A percentile compares a stretch with the other conserved stretches of the same genome.
Evolutionary conservation across 2,797 vertebrate species (phyloP).

Genomic region (Micropoecilia bifurca): DNA sequence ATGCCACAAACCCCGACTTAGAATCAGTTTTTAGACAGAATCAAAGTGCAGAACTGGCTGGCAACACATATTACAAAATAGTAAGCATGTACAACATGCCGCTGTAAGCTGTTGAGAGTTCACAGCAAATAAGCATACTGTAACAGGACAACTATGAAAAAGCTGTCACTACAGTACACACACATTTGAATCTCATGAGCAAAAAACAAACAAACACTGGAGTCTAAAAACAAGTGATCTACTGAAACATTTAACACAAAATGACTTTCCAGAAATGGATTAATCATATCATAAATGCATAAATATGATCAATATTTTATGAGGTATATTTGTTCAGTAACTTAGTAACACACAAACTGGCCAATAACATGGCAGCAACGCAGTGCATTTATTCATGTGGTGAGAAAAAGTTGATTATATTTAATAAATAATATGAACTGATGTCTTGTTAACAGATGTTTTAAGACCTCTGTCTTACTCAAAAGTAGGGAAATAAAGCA

Average conservation of each 20-base stretch:
- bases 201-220: neutral
- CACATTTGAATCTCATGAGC: neutral
- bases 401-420: neutral
- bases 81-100: neutral
- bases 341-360: neutral
- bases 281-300: neutral
- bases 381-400: neutral
- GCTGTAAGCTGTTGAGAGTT: neutral
- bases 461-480: neutral
- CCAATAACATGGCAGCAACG: neutral
- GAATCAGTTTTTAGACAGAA: slow-evolving; percentile 23
- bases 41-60: too few relatives aligned
- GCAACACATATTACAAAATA: neutral
- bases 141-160: neutral
- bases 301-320: neutral
- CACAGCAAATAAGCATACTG: slow-evolving; percentile 7
- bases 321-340: neutral
- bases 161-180: neutral
- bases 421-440: neutral
- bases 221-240: neutral
- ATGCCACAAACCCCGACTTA: neutral
- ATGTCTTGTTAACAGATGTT: neutral
- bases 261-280: neutral
- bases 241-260: neutral
- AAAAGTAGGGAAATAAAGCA: neutral